These are phyloP conservation scores for Dendrophyllia cribrosa DNA, from an alignment of 64 coral and sea anemone genomes.

Conservation along the genomic window DNA sequence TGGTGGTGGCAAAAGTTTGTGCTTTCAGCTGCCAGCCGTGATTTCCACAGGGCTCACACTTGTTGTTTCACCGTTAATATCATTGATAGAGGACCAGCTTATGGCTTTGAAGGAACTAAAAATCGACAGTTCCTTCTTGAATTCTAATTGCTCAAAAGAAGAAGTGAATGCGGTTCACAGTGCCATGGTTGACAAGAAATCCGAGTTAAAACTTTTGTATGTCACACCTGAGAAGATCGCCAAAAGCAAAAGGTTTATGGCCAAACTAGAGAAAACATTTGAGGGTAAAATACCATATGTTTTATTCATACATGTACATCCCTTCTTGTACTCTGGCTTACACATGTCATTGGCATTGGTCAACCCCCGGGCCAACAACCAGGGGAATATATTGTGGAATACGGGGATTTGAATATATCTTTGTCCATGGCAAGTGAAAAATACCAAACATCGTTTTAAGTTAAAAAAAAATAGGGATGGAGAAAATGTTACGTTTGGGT, in stretches of 20 bases:
- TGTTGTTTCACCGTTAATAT: slow-evolving; percentile 90
- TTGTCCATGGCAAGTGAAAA: no score
- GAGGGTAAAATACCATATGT: slow-evolving; percentile 52
- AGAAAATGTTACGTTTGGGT: no score
- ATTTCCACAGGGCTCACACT: slow-evolving; percentile 90
- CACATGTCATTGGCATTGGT: no score
- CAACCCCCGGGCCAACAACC: no score
- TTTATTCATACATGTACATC: no score
- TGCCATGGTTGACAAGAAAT: slow-evolving; percentile 80
- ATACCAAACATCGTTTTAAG: no score
- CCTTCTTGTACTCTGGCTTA: no score
- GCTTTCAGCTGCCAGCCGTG: slow-evolving; percentile 93
- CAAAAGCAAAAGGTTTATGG: slow-evolving; percentile 95
- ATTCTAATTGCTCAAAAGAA: slow-evolving; percentile 81
- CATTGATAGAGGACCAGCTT: slow-evolving; percentile 94
- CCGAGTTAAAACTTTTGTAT: slow-evolving; percentile 87
- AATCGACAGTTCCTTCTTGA: slow-evolving; percentile 70
- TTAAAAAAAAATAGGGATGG: no score
- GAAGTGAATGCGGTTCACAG: slow-evolving; percentile 85
- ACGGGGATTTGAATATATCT: no score
- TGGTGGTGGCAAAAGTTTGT: slow-evolving; percentile 91
- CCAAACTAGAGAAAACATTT: slow-evolving; percentile 91
- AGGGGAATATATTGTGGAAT: no score
- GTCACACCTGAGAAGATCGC: slow-evolving; percentile 99
- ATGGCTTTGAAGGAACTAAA: slow-evolving; percentile 82